Evolutionary conservation across 2,797 vertebrate species (phyloP), one percentile per base, ranked within the genome.

Genomic region (Lutjanus argentimaculatus): DNA sequence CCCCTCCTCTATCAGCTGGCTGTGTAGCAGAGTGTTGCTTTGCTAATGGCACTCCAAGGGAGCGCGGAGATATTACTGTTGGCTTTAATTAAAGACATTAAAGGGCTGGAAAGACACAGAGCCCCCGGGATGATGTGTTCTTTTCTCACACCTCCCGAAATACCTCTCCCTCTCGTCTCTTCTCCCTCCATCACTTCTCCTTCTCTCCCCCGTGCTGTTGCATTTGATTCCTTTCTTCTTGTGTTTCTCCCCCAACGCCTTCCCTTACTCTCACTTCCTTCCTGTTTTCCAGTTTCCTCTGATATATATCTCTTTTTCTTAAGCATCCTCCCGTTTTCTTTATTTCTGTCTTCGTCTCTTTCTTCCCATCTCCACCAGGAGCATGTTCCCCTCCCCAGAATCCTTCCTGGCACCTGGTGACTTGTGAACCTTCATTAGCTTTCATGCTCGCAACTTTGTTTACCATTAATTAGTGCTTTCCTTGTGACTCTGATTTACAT

Each of bases 31-130:
- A 88, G 87, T 88, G 88, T 87, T 88, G 86, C 89, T 88, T 84
- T 77, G 86, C 86, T 93, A 93, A 94, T 91, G 87, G 85, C 84
- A 83, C 93, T 92, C 90, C 62, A 53, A 90, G 86, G 90, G 91
- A 91, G 86, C 53, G 43, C 59, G 8, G 85, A 84, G 88, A 93
- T 93, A 91, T 93, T 91, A 89, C 90, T 90, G 90, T 87, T 91
- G 91, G 89, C 89, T 94, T 94, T 95, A 93, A 95, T 95, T 94
- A 95, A 95, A 93, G 75, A 89, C 93, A 92, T 95, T 94, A 94
- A 93, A 95, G 91, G 88, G 84, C 85, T 85, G 85, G 75, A 89
- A 77, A 93, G 89, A 92, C 88, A 79, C 79, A 46, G 71, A 85
- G 86, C 90, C 91, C 79, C 72, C 42, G 83, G 93, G 90, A 92